Conservation (phyloP, 2,113 vertebrate species). For the Origma solitaria region DNA sequence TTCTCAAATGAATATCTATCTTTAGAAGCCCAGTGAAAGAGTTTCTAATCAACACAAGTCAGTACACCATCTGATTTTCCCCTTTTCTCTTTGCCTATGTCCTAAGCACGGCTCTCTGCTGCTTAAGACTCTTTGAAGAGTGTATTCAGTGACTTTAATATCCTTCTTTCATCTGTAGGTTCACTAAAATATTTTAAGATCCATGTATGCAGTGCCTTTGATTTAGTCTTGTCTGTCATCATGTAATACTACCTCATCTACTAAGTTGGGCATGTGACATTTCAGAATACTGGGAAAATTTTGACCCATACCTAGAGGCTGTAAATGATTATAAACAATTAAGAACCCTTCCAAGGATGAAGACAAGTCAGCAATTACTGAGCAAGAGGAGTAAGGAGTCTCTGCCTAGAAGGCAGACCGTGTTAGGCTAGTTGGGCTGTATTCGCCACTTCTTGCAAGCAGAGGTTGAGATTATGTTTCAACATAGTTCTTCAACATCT, state of each 20-base stretch:
- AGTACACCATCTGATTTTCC: conserved; percentile 14
- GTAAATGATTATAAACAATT: background rate
- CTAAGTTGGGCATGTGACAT: background rate
- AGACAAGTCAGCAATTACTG: background rate
- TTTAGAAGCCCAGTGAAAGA: conserved; percentile 29
- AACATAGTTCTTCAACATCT: background rate
- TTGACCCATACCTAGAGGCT: background rate
- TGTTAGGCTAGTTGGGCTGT: background rate
- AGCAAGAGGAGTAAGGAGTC: background rate
- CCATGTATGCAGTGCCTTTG: background rate
- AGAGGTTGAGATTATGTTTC: background rate
- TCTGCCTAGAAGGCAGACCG: background rate
- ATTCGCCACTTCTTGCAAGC: background rate
- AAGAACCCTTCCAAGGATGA: background rate
- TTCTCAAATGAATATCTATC: conserved; percentile 20
- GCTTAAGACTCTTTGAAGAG: conserved; percentile 8
- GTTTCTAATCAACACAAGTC: conserved; percentile 18
- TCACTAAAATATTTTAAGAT: conserved; percentile 9
- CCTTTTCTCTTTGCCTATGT: background rate
- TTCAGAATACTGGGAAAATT: background rate
- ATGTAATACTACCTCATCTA: background rate
- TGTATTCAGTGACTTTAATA: background rate
- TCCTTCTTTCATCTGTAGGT: background rate
- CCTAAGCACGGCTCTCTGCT: background rate
- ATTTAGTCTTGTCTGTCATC: background rate